Base-by-base conservation (phyloP, 2,888 invertebrate genomes). In the Toxonevra muliebris region DNA sequence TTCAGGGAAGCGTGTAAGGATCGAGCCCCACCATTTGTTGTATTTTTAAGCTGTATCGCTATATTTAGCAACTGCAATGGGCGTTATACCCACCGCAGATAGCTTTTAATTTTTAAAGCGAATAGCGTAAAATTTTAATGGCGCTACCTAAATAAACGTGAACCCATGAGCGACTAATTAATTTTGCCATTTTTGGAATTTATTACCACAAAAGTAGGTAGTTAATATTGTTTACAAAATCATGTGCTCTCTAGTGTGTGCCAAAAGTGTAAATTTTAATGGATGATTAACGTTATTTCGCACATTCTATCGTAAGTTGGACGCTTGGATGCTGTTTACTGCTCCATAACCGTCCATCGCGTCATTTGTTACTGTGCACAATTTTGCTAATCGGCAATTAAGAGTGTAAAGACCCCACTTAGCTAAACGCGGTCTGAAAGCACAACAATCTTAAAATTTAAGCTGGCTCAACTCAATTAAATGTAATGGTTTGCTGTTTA, bases 261-360 rank as follows among this genome's bases (percentile, higher is more conserved):
- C 67, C 65, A 59, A 67, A 70, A 62, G 65, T 62, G 67, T 65
- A 57, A 64, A 58, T 67, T 67, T 67, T 67, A 67, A 66, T 66
- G 41, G 69, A 61, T 61, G 48, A 57, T 65, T 58, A 61, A 65
- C 53, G 61, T 61, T 68, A 40, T 40, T 15, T 58, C 52, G 57
- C 53, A 40, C 42, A 41, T 30, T 30, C 30, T 30, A 30, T 30
- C 2, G 30, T 30, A 4, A 30, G 30, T 30, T 30, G 30, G 30
- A 7, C 30, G 30, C 30, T 30, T 30, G 30, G 30, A 30, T 30
- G 30, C 30, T 30, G 30, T 30, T 30, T 30, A 30, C 30, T 30
- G 30, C 30, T 30, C 30, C 30, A 30, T 30, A 30, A 30, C 30
- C 30, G 2, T 30, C 30, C 30, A 30, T 30, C 30, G 30, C 7